Evolutionary conservation across 2,888 invertebrate genomes (phyloP), one percentile per base, ranked within the genome.

Genomic region (Calliscelio sp.): DNA sequence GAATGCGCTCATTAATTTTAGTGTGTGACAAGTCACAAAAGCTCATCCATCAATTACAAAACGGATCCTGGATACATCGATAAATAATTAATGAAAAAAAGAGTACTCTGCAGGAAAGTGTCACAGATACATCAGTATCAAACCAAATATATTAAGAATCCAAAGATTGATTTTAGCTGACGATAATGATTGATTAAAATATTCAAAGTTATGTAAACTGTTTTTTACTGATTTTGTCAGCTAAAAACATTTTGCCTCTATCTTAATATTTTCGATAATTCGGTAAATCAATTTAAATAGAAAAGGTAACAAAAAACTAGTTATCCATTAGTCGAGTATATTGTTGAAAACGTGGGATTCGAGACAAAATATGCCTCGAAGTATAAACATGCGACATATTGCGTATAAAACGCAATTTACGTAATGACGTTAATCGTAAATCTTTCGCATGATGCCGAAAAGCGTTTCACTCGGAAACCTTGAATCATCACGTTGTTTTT

Each of bases 401-500:
- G 57, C 49, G 57, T 77, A 82, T 81, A 77, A 77, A 82, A 71
- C 51, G 57, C 65, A 59, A 82, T 82, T 82, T 78, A 82, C 73
- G 71, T 71, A 71, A 78, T 22, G 71, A 73, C 44, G 65, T 59
- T 66, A 66, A 82, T 78, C 83, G 78, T 83, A 78, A 78, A 83
- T 83, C 83, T 83, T 41, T 73, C 55, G 68, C 68, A 35, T 66
- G 66, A 70, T 53, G 66, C 77, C 73, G 66, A 78, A 82, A 82
- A 82, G 66, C 66, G 73, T 82, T 82, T 73, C 77, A 78, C 44
- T 82, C 73, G 59, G 49, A 14, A 63, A 73, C 82, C 82, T 82
- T 82, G 82, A 82, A 78, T 82, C 77, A 78, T 55, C 78, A 44
- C 66, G 51, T 44, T 53, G 77, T 82, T 82, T 82, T 82, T 75